Conservation (phyloP, 2,888 invertebrate genomes). For the Lasioglossum calceatum region DNA sequence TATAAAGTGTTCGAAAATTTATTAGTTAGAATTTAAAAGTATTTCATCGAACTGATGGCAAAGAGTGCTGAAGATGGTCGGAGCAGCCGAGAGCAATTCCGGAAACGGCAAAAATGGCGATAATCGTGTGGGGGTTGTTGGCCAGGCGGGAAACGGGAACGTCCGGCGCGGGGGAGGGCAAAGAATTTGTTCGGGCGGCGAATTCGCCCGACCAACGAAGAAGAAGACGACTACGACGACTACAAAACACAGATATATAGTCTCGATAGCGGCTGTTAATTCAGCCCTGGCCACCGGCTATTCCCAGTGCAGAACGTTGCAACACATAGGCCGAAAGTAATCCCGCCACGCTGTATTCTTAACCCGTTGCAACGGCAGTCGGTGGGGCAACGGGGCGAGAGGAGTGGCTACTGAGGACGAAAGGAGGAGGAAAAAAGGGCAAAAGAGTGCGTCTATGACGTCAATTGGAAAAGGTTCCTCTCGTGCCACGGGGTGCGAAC, state of each 20-base stretch:
- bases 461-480: slow-evolving; percentile 84
- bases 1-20: too few relatives aligned
- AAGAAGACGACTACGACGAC: slow-evolving; percentile 7
- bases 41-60: background rate
- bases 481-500: slow-evolving; percentile 73
- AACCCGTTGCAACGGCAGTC: slow-evolving; percentile 64
- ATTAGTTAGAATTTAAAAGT: background rate
- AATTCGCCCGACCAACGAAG: slow-evolving; percentile 19
- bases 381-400: slow-evolving; percentile 35
- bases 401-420: slow-evolving; percentile 35
- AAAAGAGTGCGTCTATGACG: slow-evolving; percentile 81
- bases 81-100: background rate
- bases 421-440: slow-evolving; percentile 68
- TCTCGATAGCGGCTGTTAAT: slow-evolving; percentile 69
- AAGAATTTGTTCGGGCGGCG: slow-evolving; percentile 22
- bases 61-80: background rate
- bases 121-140: background rate
- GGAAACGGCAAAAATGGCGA: background rate
- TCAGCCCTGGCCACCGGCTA: slow-evolving; percentile 76
- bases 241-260: slow-evolving; percentile 54
- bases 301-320: slow-evolving; percentile 80
- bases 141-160: slow-evolving; percentile 6
- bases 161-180: background rate
- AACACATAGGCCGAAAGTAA: slow-evolving; percentile 75
- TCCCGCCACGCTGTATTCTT: slow-evolving; percentile 80